Evolutionary conservation across 1,140 invertebrate genomes (phyloP), one percentile per base, ranked within the genome.

Genomic region (Drosophila subobscura): DNA sequence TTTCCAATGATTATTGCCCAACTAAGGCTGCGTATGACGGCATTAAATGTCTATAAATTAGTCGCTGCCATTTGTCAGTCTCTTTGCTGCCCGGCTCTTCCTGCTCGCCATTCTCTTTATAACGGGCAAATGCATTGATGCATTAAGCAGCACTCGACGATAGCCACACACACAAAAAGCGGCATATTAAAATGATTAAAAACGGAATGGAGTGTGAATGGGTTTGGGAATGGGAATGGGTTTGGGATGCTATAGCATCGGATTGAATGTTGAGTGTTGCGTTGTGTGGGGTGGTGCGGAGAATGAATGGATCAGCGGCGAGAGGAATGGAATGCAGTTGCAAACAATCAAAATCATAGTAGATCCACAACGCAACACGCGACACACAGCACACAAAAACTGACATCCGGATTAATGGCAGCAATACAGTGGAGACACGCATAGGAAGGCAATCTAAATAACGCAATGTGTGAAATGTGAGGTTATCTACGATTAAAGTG

Each of bases 161-260:
- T 23, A 37, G 33, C 33, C 33, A 37, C 57, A 23, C 57, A 23
- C 47, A 56, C 72, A 84, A 79, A 85, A 85, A 84, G 57, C 72
- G 73, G 64, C 64, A 75, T 86, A 86, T 85, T 85, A 86, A 86
- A 71, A 74, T 85, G 77, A 86, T 86, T 85, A 77, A 80, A 83
- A 79, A 64, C 67, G 27, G 45, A 44, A 40, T 5, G 47, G 29
- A 23, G 25, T 41, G 16, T 27, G 8, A 27, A 16, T 55, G 23
- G 27, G 3, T 46, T 27, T 37, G 14, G 41, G 40, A 16, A 42
- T 37, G 14, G 41, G 40, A 16, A 20, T 53, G 25, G 49, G 53
- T 61, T 29, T 40, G 40, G 22, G 4, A 5, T 16, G 8, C 14
- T 20, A 8, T n/a, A 55, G 27, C 44, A 33, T 25, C 23, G 12